phyloP scores from a whole-genome alignment of 2,888 invertebrate species.

The Lasioglossum vierecki region DNA sequence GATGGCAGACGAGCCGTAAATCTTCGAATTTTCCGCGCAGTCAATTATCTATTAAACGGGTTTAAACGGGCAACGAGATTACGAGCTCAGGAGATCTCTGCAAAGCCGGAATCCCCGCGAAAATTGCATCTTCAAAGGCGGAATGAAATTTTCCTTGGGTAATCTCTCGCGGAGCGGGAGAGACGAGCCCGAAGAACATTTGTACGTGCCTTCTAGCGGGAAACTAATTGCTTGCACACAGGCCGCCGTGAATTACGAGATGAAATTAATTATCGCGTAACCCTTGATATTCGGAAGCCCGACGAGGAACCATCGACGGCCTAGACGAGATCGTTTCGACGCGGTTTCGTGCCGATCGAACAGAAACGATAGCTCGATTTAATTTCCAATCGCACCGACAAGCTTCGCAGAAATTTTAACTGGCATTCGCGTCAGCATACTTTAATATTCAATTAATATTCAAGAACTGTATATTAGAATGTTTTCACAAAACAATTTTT shows the following conservation, averaged over 20 bases:
- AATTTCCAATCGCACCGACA: background rate
- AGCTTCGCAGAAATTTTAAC: background rate
- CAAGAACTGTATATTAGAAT: background rate
- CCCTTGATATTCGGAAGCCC: conserved; percentile 40
- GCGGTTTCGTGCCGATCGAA: background rate
- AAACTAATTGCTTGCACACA: conserved; percentile 41
- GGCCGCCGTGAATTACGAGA: conserved; percentile 33
- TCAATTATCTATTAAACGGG: conserved; percentile 26
- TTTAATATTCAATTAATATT: background rate
- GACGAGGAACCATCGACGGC: background rate
- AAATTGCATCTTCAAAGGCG: conserved; percentile 33
- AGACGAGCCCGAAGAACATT: conserved; percentile 16
- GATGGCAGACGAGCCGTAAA: background rate
- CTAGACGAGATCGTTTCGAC: background rate
- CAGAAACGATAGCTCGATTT: background rate
- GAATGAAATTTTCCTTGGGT: conserved; percentile 25
- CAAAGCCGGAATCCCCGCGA: background rate
- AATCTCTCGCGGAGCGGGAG: background rate
- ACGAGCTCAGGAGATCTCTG: background rate
- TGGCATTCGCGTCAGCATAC: no score
- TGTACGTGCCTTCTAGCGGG: conserved; percentile 13
- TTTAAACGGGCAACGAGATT: background rate
- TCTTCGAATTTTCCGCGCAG: conserved; percentile 14
- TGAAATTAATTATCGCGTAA: conserved; percentile 52
- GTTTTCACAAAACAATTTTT: no score